phyloP scores from a whole-genome alignment of 23 tunicate species.

The Styela clava region DNA sequence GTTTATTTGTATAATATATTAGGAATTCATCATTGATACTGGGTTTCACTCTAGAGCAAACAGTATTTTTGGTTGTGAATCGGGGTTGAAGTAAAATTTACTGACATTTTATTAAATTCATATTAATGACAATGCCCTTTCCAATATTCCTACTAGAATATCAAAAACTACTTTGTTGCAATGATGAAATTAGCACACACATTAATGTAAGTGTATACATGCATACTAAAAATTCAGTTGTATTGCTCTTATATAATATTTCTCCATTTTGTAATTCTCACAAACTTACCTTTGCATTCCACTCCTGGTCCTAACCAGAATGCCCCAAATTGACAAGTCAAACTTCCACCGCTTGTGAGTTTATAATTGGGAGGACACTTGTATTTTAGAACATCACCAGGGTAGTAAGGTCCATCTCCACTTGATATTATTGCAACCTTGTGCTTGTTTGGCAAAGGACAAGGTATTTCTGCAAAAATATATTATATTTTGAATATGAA shows the following conservation, averaged over 20 bases:
- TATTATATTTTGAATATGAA: too few species aligned
- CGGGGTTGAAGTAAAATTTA: too few species aligned
- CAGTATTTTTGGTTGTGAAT: too few species aligned
- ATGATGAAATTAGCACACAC: too few species aligned
- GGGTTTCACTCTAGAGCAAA: too few species aligned
- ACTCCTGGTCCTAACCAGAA: background rate
- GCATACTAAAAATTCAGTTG: background rate
- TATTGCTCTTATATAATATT: background rate
- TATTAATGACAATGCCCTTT: too few species aligned
- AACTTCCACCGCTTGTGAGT: background rate
- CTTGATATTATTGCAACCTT: background rate
- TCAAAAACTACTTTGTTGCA: too few species aligned
- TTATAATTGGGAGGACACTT: background rate
- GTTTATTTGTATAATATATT: too few species aligned
- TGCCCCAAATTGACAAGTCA: background rate
- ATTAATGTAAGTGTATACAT: too few species aligned
- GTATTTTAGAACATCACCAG: background rate
- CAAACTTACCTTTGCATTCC: background rate
- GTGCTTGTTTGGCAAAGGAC: background rate
- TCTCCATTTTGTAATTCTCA: background rate
- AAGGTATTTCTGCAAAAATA: background rate
- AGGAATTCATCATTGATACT: too few species aligned
- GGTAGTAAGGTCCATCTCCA: background rate
- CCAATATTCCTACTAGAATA: too few species aligned
- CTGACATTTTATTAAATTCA: too few species aligned